Conservation (phyloP, 2,888 invertebrate genomes). For the Vanessa cardui region DNA sequence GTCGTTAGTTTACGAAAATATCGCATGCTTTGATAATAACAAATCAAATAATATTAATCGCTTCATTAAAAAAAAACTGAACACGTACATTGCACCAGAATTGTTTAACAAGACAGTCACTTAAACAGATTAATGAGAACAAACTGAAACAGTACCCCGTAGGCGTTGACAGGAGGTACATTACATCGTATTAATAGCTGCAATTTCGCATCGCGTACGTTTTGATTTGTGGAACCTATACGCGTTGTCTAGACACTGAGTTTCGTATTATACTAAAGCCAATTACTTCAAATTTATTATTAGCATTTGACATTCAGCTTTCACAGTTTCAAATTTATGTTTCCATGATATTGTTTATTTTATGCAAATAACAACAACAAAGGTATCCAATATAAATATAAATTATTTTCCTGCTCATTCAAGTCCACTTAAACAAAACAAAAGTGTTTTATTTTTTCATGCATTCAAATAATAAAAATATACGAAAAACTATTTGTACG, state of each 20-base stretch:
- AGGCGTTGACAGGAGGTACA: slow-evolving; percentile 27
- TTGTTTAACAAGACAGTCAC: slow-evolving; percentile 29
- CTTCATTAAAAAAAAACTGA: not conserved
- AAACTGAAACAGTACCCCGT: slow-evolving; percentile 15
- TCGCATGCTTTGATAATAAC: no score
- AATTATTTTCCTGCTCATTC: no score
- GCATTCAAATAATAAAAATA: no score
- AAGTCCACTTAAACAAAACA: no score
- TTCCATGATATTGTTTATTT: not conserved
- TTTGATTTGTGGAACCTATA: slow-evolving; percentile 30
- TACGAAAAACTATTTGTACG: no score
- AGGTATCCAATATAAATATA: no score
- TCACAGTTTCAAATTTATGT: not conserved
- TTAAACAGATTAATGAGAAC: slow-evolving; percentile 23
- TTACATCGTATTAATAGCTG: slow-evolving; percentile 29
- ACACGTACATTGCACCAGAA: slow-evolving; percentile 1
- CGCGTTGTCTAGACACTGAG: slow-evolving; percentile 22
- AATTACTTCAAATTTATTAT: slow-evolving; percentile 16
- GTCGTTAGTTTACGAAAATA: no score
- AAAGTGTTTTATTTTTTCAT: no score
- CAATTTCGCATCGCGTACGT: slow-evolving; percentile 22
- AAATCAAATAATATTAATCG: no score
- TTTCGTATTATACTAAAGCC: slow-evolving; percentile 12
- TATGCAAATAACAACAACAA: not conserved
- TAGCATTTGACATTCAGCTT: not conserved